phyloP scores from a whole-genome alignment of 53 echinoderm and acorn worm genomes.

The Luidia sarsii region DNA sequence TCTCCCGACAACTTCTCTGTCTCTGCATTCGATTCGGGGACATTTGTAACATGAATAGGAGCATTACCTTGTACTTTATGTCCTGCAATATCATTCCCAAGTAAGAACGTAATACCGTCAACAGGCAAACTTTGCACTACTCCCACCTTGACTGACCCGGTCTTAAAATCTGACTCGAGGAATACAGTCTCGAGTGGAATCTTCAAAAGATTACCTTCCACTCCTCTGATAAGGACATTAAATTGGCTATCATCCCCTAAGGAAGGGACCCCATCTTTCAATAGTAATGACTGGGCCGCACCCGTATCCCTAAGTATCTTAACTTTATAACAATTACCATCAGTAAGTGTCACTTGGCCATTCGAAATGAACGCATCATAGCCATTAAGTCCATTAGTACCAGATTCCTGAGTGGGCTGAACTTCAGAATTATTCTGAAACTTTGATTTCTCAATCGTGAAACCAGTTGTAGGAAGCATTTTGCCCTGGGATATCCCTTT shows the following conservation, averaged over 20 bases:
- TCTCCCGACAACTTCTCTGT: slow-evolving; percentile 26
- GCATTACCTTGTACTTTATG: slow-evolving; percentile 22
- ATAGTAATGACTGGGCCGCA: slow-evolving; percentile 57
- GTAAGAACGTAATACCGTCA: slow-evolving; percentile 46
- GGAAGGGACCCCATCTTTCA: slow-evolving; percentile 18
- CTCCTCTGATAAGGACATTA: slow-evolving; percentile 58
- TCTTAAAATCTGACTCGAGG: slow-evolving; percentile 32
- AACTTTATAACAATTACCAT: neutral
- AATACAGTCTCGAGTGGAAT: slow-evolving; percentile 31
- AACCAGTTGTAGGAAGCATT: too few species aligned
- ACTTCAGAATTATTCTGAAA: too few species aligned
- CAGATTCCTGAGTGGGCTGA: too few species aligned
- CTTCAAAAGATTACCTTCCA: slow-evolving; percentile 28
- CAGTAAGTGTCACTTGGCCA: neutral
- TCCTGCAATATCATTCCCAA: slow-evolving; percentile 61
- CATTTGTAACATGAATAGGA: neutral
- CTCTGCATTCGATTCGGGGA: neutral
- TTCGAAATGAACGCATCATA: neutral
- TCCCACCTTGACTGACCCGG: slow-evolving; percentile 42
- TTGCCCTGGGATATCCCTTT: too few species aligned
- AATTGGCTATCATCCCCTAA: neutral
- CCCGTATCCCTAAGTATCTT: slow-evolving; percentile 37
- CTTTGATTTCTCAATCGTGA: too few species aligned
- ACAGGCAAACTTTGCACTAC: slow-evolving; percentile 55
- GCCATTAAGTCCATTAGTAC: neutral